These are phyloP conservation scores for Alectura lathami DNA, from an alignment of 2,113 vertebrate genomes.

Conservation along the genomic window DNA sequence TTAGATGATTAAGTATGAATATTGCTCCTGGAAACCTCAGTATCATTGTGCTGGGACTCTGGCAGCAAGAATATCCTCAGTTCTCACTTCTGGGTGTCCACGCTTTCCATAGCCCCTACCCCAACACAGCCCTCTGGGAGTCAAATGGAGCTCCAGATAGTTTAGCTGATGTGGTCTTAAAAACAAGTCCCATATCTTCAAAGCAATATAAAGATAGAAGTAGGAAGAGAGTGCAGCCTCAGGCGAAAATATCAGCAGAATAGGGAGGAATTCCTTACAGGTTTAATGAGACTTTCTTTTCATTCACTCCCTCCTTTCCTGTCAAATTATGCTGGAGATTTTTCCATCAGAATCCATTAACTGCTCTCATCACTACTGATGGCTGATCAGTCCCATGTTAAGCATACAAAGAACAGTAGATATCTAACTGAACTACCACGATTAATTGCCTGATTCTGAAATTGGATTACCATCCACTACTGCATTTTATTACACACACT, in stretches of 20 bases:
- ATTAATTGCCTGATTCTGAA: slow-evolving; percentile 29
- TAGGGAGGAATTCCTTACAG: neutral
- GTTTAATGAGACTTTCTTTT: neutral
- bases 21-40: neutral
- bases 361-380: neutral
- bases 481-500: neutral
- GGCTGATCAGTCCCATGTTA: neutral
- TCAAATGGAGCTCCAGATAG: neutral
- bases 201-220: neutral
- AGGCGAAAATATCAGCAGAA: neutral
- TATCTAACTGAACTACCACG: neutral
- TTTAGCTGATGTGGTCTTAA: neutral
- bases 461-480: neutral
- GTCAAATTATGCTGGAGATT: neutral
- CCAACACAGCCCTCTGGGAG: neutral
- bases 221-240: neutral
- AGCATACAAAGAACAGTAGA: neutral
- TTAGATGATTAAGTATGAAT: neutral
- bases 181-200: neutral
- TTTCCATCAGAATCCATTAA: neutral
- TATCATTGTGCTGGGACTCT: neutral
- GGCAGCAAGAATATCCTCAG: neutral
- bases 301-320: neutral
- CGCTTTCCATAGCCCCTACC: neutral
- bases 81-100: neutral